Base-by-base conservation (phyloP, 1,140 invertebrate genomes). In the Dryas iulia region DNA sequence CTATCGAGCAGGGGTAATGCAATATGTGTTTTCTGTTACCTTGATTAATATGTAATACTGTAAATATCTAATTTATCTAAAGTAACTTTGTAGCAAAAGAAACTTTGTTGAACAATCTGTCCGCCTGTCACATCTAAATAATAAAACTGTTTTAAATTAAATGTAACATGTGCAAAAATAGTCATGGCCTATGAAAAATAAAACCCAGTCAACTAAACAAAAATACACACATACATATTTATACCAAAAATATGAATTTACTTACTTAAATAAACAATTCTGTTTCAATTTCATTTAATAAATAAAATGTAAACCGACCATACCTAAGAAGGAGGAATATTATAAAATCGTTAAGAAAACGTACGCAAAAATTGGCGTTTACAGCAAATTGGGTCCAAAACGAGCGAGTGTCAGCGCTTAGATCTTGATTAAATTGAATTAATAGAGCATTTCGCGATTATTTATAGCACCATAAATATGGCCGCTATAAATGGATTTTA, bases 401-500 rank as follows among this genome's bases (percentile, higher is more conserved):
- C 39, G 39, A 47, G 39, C 39, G 14, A 47, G 14, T 47, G 39
- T 47, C 39, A 47, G 7, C 39, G 7, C 39, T 47, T 47, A 47
- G 39, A 47, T 47, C 39, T 47, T 47, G 39, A 47, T 47, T 47
- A 47, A 18, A 47, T 47, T 47, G 7, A 47, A 47, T 47, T 47
- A 47, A 47, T 47, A 47, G 14, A 18, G 7, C 14, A 47, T 47
- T 47, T 47, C 39, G 7, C 39, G 39, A 47, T 47, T 47, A 47
- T 47, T 47, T 47, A 47, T 47, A 47, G 39, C 39, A 47, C 39
- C 39, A 47, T 47, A 47, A 47, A 47, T 47, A 47, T 47, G 14
- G 18, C 6, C 39, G 39, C 39, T 47, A 47, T 47, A 47, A 47
- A 47, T 47, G 39, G 39, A 21, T 47, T 21, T 21, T 10, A 47